Base-by-base conservation (phyloP, 2,888 invertebrate genomes). In the Xiphydria camelus region DNA sequence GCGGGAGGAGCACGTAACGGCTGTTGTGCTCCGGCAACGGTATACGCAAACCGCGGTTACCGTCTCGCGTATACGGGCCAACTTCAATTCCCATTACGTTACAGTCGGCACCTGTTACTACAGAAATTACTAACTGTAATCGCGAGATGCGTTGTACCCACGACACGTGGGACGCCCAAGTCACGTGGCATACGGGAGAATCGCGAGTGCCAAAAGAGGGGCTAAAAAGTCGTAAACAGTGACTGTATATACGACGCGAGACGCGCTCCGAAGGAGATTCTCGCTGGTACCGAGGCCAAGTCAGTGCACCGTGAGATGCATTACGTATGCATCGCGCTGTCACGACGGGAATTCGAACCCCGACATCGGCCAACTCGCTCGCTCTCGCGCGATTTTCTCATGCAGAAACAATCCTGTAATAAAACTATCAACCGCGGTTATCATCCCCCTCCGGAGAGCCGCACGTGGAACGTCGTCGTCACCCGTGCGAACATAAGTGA, bases 271-370 rank as follows among this genome's bases (percentile, higher is more conserved):
- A n/a, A n/a, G n/a, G 7, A 7, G 29, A 29, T 29, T 29, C 29
- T 29, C 12, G n/a, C n/a, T n/a, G n/a, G 12, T 14, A 14, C 25
- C 20, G 19, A 35, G 38, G 36, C 45, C 50, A 40, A 43, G 33
- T 50, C 57, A 51, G 46, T 46, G 47, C 41, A 41, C 43, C 49
- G 53, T 53, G 60, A 61, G 55, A 56, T 54, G 53, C 58, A 62
- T 61, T 62, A 61, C 58, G 57, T 62, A 61, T 62, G 62, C 61
- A 54, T 58, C 61, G 48, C 54, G 47, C 49, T 43, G 60, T 51
- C 61, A 42, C 55, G 52, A 33, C 47, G 49, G 40, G 51, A 57
- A 60, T 54, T 54, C 55, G 51, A 51, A 52, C 25, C 45, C 57
- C 55, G 60, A 51, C 59, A 39, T 46, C 49, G 51, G 58, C 51